Base-by-base conservation (phyloP, 2,888 invertebrate species). In the Callosobruchus maculatus region DNA sequence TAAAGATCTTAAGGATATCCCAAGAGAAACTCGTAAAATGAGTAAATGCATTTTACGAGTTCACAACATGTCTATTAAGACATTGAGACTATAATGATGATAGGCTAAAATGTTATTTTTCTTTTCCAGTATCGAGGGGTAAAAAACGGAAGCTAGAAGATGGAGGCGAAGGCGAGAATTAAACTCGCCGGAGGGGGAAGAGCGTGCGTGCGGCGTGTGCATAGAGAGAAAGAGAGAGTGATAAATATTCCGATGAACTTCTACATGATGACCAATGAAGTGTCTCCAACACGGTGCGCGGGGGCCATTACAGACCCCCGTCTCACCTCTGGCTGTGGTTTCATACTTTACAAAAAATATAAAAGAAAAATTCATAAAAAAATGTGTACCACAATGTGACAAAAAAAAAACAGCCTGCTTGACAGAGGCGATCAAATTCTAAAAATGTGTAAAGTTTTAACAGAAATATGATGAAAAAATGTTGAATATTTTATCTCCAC, bases 141-240 rank as follows among this genome's bases (percentile, higher is more conserved):
- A 93, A 92, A 87, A 93, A 93, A 85, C 90, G 93, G 89, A 93
- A 93, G 89, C 90, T 90, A 83, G 92, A 92, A 85, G 92, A 90
- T n/a, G 91, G 89, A 49, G 49, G 5, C 20, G 88, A 87, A 66
- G 88, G 87, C 70, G 89, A 83, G 74, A 85, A 85, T 79, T 83
- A 84, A 83, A 77, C 74, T 70, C 72, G 26, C 68, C 30, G 73
- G 3, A 22, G 21, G 20, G 20, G 13, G 22, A 71, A 71, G 49
- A 49, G 49, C 49, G 49, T 49, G 49, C 49, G 49, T 49, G 49
- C 49, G 13, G 49, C 49, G 71, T 73, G 77, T 79, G 77, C 78
- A 79, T 78, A 49, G 49, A 49, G 49, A 49, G 49, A 49, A 49
- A 49, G 49, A 49, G 49, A 49, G 49, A 71, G 21, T 26, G 70